phyloP scores from a whole-genome alignment of 2,113 vertebrate genomes.

The Bungarus multicinctus region DNA sequence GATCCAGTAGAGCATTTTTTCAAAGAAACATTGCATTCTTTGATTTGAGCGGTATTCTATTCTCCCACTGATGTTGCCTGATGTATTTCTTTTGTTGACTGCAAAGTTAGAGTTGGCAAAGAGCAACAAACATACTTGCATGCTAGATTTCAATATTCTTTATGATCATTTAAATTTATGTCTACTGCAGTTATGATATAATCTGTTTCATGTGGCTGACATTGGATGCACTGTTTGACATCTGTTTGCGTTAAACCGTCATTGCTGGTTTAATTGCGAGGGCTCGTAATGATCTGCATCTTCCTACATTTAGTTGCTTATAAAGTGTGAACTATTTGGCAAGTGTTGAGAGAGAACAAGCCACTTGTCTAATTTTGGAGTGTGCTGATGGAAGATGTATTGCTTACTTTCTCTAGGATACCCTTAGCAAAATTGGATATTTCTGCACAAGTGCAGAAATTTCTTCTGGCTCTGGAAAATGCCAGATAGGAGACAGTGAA shows the following conservation, averaged over 20 bases:
- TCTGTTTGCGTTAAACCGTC: constrained; percentile 44
- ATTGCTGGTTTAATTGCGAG: constrained; percentile 48
- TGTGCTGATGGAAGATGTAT: neutral
- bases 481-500: neutral
- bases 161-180: constrained; percentile 38
- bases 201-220: constrained; percentile 29
- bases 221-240: constrained; percentile 49
- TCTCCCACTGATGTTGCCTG: neutral
- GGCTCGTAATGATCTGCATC: constrained; percentile 47
- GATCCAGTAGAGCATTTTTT: neutral
- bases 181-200: constrained; percentile 28
- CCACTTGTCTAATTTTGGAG: neutral
- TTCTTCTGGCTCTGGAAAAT: neutral
- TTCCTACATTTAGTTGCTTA: constrained; percentile 39
- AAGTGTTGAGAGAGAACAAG: neutral
- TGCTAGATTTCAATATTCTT: constrained; percentile 27
- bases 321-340: constrained; percentile 47
- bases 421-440: neutral
- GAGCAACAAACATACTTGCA: neutral
- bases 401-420: neutral
- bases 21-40: neutral
- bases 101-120: neutral
- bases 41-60: neutral
- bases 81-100: constrained; percentile 25
- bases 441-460: neutral